These are phyloP conservation scores for Conopomorpha cramerella DNA, from an alignment of 1,140 invertebrate species.

Conservation along the genomic window DNA sequence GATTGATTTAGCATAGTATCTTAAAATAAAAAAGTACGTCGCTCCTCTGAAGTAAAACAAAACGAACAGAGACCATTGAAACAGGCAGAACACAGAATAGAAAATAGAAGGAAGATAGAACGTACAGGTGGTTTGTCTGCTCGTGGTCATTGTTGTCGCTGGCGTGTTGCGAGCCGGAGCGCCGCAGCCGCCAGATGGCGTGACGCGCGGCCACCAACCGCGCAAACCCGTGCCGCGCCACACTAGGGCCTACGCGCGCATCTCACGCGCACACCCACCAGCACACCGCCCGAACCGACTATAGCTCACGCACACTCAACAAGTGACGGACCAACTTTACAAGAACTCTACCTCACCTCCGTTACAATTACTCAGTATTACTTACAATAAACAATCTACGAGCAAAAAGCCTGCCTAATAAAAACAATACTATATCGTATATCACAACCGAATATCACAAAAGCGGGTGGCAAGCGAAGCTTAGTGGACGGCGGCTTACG, in stretches of 20 bases:
- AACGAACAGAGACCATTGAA: conserved; percentile 27
- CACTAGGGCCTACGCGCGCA: conserved; percentile 42
- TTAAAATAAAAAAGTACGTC: too few species aligned
- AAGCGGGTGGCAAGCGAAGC: conserved; percentile 54
- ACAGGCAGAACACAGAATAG: conserved; percentile 28
- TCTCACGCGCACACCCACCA: conserved; percentile 16
- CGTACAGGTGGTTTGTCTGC: conserved; percentile 62
- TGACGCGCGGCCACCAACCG: conserved; percentile 68
- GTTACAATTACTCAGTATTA: conserved; percentile 16
- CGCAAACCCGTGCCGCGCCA: conserved; percentile 68
- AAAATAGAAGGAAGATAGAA: conserved; percentile 41
- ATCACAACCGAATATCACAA: conserved; percentile 60
- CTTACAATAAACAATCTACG: conserved; percentile 19
- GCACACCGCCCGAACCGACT: conserved; percentile 10
- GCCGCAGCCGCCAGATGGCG: conserved; percentile 67
- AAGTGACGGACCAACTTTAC: conserved; percentile 11
- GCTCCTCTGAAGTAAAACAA: too few species aligned
- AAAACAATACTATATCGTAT: too few species aligned
- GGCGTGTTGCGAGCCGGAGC: conserved; percentile 62
- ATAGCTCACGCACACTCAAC: conserved; percentile 20
- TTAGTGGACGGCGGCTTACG: conserved; percentile 56
- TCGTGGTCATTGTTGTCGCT: conserved; percentile 59
- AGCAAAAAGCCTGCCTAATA: conserved; percentile 50
- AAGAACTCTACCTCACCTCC: conserved; percentile 15
- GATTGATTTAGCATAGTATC: too few species aligned